Conservation (phyloP, 1,140 invertebrate genomes). For the Grapholita molesta region DNA sequence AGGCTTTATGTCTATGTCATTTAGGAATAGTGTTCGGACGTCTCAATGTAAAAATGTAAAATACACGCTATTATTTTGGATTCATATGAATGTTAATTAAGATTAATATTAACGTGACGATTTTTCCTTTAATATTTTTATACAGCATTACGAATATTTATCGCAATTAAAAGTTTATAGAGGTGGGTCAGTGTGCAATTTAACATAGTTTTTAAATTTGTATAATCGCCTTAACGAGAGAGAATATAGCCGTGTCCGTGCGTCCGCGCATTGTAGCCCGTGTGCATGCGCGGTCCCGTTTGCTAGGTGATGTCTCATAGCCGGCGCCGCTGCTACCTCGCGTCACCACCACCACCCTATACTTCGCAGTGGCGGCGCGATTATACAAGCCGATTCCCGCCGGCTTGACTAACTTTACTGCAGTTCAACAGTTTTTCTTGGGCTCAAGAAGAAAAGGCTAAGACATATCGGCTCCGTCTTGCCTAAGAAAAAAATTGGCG, state of each 20-base stretch:
- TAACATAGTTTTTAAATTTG: constrained; percentile 68
- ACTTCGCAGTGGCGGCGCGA: too few species aligned
- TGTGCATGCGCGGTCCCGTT: neutral
- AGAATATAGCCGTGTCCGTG: constrained; percentile 73
- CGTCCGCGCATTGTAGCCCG: constrained; percentile 51
- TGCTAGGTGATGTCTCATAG: neutral
- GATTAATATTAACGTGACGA: constrained; percentile 69
- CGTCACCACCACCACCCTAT: neutral
- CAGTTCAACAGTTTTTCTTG: too few species aligned
- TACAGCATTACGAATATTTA: constrained; percentile 76
- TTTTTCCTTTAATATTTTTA: constrained; percentile 77
- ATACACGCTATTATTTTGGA: constrained; percentile 70
- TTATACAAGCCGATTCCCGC: too few species aligned
- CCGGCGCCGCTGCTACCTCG: neutral
- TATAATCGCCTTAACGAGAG: constrained; percentile 76
- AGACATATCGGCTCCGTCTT: too few species aligned
- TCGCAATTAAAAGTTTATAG: constrained; percentile 77
- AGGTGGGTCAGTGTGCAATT: constrained; percentile 75
- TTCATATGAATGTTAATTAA: constrained; percentile 71
- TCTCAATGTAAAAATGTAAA: constrained; percentile 77
- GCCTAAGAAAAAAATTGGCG: too few species aligned
- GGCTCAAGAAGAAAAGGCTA: too few species aligned
- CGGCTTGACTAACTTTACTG: too few species aligned
- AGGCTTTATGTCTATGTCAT: constrained; percentile 63
- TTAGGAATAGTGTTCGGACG: constrained; percentile 64